Conservation (phyloP, 2,113 vertebrate species). For the Vanacampus margaritifer region DNA sequence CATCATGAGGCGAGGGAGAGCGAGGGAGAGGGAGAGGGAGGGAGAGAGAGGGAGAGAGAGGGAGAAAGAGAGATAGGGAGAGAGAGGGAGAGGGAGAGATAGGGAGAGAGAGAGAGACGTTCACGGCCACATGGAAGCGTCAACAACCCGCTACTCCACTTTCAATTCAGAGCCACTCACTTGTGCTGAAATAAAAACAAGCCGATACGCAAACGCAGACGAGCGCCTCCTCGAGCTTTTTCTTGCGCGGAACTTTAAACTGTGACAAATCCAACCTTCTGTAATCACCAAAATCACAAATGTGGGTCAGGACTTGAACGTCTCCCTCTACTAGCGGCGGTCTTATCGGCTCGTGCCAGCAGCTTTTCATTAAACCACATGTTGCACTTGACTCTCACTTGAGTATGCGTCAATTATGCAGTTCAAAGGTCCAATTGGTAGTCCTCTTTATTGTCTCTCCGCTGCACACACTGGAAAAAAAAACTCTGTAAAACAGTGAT, state of each 20-base stretch:
- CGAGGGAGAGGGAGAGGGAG: background rate
- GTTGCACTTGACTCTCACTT: conserved; percentile 13
- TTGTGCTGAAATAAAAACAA: conserved; percentile 12
- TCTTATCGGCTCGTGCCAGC: background rate
- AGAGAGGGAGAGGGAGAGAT: background rate
- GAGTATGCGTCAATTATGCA: conserved; percentile 22
- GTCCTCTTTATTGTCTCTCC: background rate
- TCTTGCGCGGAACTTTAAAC: conserved; percentile 27
- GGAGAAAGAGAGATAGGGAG: conserved; percentile 9
- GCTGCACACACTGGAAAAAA: background rate
- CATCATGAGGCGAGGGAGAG: background rate
- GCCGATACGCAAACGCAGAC: background rate
- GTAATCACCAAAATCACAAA: background rate
- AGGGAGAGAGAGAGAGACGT: conserved; percentile 12
- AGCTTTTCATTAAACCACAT: conserved; percentile 22
- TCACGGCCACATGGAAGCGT: conserved; percentile 21
- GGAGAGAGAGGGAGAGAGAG: background rate
- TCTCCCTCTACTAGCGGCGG: conserved; percentile 10
- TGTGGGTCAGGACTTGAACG: background rate
- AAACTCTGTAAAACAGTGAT: background rate
- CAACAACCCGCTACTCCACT: conserved; percentile 11
- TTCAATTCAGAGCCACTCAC: conserved; percentile 19
- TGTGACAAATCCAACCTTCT: conserved; percentile 23
- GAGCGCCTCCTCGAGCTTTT: background rate
- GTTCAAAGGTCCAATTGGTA: conserved; percentile 23